Conservation (phyloP, 1,140 invertebrate species). For the Cydia pomonella region DNA sequence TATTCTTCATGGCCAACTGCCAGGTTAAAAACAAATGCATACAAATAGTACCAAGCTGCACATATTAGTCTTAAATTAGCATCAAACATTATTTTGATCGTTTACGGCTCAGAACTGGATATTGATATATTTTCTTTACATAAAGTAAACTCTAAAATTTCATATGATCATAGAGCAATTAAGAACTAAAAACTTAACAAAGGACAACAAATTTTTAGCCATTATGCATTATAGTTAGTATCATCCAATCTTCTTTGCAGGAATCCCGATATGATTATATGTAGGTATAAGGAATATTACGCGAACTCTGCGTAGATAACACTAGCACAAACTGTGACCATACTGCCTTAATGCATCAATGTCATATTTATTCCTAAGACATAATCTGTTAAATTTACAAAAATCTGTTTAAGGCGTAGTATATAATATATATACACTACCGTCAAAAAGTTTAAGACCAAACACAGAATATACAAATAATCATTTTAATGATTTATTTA, state of each 20-base stretch:
- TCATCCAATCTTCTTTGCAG: not conserved
- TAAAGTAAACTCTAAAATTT: not conserved
- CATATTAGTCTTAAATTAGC: constrained; percentile 3
- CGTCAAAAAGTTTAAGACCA: no score
- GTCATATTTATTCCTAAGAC: no score
- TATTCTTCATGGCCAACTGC: not conserved
- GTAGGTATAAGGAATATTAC: no score
- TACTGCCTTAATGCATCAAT: no score
- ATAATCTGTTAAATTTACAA: no score
- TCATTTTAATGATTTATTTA: no score
- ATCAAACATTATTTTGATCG: constrained; percentile 9
- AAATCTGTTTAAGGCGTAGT: no score
- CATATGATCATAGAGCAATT: constrained; percentile 5
- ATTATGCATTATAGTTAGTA: not conserved
- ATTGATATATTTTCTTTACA: not conserved
- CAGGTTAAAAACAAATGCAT: not conserved
- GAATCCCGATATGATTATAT: not conserved
- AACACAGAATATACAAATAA: no score
- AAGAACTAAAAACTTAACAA: constrained; percentile 4
- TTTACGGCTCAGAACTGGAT: not conserved
- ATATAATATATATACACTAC: no score
- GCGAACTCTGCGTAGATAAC: no score
- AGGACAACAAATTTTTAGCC: not conserved
- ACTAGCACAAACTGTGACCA: no score
- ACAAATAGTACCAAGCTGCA: not conserved